These are phyloP conservation scores for Eulemur rubriventer DNA, from an alignment of 2,797 vertebrate species.

Conservation along the genomic window DNA sequence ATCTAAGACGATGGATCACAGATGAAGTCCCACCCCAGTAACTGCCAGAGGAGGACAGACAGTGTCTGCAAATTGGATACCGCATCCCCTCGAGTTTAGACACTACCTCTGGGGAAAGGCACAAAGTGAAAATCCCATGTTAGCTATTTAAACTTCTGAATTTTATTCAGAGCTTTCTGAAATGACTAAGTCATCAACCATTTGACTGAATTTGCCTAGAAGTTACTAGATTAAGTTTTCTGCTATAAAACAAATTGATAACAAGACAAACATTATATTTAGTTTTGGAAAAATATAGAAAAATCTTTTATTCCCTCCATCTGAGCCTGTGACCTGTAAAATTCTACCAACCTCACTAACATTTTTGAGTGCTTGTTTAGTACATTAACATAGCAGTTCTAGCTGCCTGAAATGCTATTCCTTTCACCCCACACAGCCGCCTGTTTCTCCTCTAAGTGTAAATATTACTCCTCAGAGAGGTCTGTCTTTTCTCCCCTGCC, in stretches of 20 bases:
- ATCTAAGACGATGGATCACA: not conserved
- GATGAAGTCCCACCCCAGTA: not conserved
- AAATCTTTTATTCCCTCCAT: not conserved
- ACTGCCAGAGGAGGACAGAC: not conserved
- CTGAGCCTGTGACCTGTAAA: not conserved
- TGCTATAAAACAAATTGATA: not conserved
- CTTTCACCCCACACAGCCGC: not conserved
- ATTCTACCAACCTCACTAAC: not conserved
- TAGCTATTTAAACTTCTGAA: not conserved
- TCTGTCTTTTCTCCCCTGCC: not conserved
- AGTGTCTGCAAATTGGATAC: not conserved
- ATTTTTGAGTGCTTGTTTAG: not conserved
- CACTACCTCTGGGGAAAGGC: not conserved
- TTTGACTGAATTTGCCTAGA: not conserved
- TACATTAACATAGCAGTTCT: not conserved
- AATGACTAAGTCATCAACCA: conserved; percentile 1
- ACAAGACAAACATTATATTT: not conserved
- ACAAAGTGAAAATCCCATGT: not conserved
- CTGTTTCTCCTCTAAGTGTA: not conserved
- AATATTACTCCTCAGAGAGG: not conserved
- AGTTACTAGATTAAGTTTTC: not conserved
- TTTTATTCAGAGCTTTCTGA: not conserved
- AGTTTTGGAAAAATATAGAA: not conserved
- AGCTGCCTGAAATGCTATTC: not conserved
- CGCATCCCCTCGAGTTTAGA: not conserved